Evolutionary conservation across 2,888 invertebrate species (phyloP).

Genomic region (Plebejus melissa): DNA sequence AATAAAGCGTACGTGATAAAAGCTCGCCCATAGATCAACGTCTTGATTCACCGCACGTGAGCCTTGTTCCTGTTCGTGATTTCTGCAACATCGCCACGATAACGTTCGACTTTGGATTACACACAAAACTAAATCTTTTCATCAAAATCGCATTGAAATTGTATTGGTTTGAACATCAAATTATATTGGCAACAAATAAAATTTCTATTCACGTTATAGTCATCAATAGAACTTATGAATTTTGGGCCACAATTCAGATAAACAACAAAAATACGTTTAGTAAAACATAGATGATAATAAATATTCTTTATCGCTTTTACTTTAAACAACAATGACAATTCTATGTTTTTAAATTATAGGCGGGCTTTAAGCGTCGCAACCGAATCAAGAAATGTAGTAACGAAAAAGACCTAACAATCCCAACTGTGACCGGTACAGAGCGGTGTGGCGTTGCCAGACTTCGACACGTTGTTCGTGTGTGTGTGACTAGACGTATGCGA

Average conservation of each 20-base stretch:
- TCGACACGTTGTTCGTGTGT: too few species aligned
- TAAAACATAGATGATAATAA: background rate
- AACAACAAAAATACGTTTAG: background rate
- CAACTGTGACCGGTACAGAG: too few species aligned
- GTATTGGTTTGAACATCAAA: background rate
- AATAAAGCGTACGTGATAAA: background rate
- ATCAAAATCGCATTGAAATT: conserved; percentile 14
- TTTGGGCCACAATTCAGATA: background rate
- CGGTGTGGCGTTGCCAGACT: too few species aligned
- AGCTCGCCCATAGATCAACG: background rate
- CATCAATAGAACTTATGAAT: background rate
- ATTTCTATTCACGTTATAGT: background rate
- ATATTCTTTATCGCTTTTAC: too few species aligned
- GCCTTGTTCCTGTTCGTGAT: conserved; percentile 64
- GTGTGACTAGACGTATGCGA: too few species aligned
- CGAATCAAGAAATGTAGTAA: too few species aligned
- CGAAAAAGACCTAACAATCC: too few species aligned
- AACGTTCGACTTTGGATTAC: conserved; percentile 42
- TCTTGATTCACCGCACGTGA: conserved; percentile 61
- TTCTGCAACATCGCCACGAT: conserved; percentile 59
- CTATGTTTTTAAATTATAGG: too few species aligned
- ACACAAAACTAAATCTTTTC: conserved; percentile 16
- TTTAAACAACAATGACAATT: too few species aligned
- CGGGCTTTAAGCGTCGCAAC: too few species aligned
- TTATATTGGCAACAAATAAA: background rate